Percentiles rank a stretch among this genome's conserved stretches.
phyloP scores from a whole-genome alignment of 1,140 invertebrate genomes.

The Zaprionus ornatus region DNA sequence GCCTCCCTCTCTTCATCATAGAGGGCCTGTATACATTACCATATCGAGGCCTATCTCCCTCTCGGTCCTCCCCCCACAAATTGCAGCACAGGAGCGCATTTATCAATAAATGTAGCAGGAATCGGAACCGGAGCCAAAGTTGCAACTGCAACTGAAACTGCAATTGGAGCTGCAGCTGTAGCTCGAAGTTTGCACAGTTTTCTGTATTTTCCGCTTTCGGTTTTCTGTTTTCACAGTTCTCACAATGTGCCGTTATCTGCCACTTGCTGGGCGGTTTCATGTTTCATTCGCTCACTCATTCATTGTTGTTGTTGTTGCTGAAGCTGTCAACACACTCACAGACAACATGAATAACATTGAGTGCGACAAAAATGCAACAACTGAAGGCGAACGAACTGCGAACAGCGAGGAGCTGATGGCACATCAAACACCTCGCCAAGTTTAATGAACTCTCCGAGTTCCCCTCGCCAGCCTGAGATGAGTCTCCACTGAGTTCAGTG shows the following conservation, averaged over 20 bases:
- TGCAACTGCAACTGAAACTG: conserved; percentile 13
- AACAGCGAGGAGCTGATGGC: conserved; percentile 22
- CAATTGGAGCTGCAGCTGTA: conserved; percentile 8
- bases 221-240: conserved; percentile 18
- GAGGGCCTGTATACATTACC: conserved; percentile 49
- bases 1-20: not conserved
- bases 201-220: conserved; percentile 12
- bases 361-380: conserved; percentile 56
- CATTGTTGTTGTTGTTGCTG: conserved; percentile 42
- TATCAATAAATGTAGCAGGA: conserved; percentile 66
- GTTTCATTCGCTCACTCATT: conserved; percentile 51
- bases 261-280: conserved; percentile 69
- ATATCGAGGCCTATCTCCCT: not conserved
- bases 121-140: conserved; percentile 13
- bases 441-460: not conserved
- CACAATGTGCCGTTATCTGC: conserved; percentile 71
- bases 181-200: conserved; percentile 12
- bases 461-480: not conserved
- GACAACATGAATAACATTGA: conserved; percentile 76
- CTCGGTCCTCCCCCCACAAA: not conserved
- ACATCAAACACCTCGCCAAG: conserved; percentile 16
- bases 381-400: conserved; percentile 11
- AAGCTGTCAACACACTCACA: conserved; percentile 56
- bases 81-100: conserved; percentile 31
- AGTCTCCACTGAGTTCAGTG: not conserved